phyloP scores from a whole-genome alignment of 1,140 invertebrate genomes.

The Pseudomyrmex dendroicus region DNA sequence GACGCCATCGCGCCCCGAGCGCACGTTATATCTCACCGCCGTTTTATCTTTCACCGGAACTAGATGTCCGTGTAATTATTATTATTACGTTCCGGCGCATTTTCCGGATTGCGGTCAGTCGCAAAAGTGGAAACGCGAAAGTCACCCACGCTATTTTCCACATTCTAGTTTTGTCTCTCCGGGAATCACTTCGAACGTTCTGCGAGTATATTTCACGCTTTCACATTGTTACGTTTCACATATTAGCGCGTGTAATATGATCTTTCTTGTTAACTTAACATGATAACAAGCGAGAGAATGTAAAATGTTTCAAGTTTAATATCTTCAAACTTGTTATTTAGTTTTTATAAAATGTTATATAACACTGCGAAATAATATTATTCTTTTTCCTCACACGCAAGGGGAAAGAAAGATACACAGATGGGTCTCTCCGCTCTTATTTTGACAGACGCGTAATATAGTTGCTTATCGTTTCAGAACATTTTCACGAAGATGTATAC shows the following conservation, averaged over 20 bases:
- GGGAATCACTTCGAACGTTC: not conserved
- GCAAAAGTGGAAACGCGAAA: slow-evolving; percentile 3
- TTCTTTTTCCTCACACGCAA: not conserved
- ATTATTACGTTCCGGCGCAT: slow-evolving; percentile 13
- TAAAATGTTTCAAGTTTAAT: not conserved
- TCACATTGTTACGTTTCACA: not conserved
- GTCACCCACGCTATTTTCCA: not conserved
- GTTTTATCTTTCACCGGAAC: not conserved
- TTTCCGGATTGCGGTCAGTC: not conserved
- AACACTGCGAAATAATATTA: not conserved
- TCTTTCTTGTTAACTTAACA: not conserved
- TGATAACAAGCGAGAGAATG: not conserved
- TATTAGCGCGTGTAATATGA: not conserved
- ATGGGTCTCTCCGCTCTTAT: not conserved
- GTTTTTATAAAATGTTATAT: not conserved
- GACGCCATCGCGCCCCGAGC: slow-evolving; percentile 35
- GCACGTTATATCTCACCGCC: slow-evolving; percentile 2
- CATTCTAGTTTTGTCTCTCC: not conserved
- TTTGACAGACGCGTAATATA: not conserved
- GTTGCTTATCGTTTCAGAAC: not conserved
- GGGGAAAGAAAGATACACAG: too few species aligned
- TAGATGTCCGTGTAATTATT: slow-evolving; percentile 23
- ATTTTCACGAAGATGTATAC: not conserved
- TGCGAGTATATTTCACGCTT: not conserved
- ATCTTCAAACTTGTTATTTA: not conserved